A percentile compares a stretch with the other conserved stretches of the same genome.
Evolutionary conservation across 2,888 invertebrate genomes (phyloP).

Genomic region (Trissolcus japonicus): DNA sequence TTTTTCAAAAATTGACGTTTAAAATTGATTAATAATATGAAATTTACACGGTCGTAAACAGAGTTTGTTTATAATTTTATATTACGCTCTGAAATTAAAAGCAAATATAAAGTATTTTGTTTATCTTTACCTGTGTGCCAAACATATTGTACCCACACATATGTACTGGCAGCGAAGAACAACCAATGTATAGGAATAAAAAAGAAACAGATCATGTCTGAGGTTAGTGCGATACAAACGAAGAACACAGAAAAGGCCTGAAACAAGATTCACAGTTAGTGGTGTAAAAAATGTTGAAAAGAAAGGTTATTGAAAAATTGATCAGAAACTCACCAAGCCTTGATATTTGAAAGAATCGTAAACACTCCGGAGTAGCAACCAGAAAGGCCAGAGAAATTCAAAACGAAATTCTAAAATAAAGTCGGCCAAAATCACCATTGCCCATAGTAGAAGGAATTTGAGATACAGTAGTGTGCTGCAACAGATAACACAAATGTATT

Average conservation of each 20-base stretch:
- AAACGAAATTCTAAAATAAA: slow-evolving; percentile 98
- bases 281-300: neutral
- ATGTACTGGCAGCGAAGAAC: slow-evolving; percentile 98
- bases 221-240: slow-evolving; percentile 97
- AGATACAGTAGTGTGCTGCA: slow-evolving; percentile 95
- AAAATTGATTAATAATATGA: no score
- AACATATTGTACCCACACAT: slow-evolving; percentile 99
- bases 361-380: slow-evolving; percentile 95
- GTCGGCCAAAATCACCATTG: slow-evolving; percentile 94
- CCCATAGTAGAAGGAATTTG: slow-evolving; percentile 97
- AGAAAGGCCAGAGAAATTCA: slow-evolving; percentile 99
- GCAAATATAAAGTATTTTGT: no score
- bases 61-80: no score
- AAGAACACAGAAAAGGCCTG: slow-evolving; percentile 99
- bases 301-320: slow-evolving; percentile 2
- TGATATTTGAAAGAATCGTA: slow-evolving; percentile 99
- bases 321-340: slow-evolving; percentile 88
- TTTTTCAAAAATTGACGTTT: no score
- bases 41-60: no score
- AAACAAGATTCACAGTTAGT: slow-evolving; percentile 66
- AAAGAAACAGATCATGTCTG: slow-evolving; percentile 98
- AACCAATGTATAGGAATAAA: slow-evolving; percentile 99
- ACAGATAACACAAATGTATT: slow-evolving; percentile 67
- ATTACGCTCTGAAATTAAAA: no score
- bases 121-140: slow-evolving; percentile 91